A percentile compares a stretch with the other conserved stretches of the same genome.
Evolutionary conservation across 2,113 vertebrate species (phyloP).

Genomic region (Oryzias woworae): DNA sequence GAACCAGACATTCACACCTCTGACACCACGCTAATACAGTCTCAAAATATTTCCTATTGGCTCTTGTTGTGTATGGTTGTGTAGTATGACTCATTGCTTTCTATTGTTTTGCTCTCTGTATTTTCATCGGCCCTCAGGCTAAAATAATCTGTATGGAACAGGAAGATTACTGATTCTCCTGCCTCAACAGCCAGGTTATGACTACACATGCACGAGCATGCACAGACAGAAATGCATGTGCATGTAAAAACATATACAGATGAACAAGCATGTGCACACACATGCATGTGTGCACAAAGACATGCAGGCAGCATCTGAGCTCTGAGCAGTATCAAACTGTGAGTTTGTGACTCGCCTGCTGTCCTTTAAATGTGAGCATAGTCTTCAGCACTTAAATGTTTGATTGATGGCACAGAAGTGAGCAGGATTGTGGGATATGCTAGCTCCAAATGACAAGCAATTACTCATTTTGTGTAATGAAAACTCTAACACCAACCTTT

Average conservation of each 20-base stretch:
- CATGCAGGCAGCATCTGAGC: no score
- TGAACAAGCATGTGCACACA: constrained; percentile 8
- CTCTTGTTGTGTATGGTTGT: constrained; percentile 22
- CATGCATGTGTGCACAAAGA: constrained; percentile 3
- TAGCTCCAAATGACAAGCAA: constrained; percentile 79
- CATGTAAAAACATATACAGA: not conserved
- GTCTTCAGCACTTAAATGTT: constrained; percentile 80
- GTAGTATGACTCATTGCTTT: constrained; percentile 39
- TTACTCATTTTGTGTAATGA: constrained; percentile 83
- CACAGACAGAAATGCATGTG: no score
- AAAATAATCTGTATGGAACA: constrained; percentile 61
- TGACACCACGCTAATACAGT: constrained; percentile 5
- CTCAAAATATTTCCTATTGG: constrained; percentile 10
- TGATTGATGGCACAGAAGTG: constrained; percentile 81
- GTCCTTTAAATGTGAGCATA: constrained; percentile 45
- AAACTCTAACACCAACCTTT: constrained; percentile 82
- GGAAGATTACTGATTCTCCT: constrained; percentile 58
- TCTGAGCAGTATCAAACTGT: no score
- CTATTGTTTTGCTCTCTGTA: constrained; percentile 34
- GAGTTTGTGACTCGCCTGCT: no score
- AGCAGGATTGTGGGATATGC: constrained; percentile 80
- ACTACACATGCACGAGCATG: constrained; percentile 13
- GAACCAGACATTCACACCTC: constrained; percentile 19
- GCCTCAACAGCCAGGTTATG: constrained; percentile 62
- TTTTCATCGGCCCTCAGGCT: constrained; percentile 57